phyloP scores from a whole-genome alignment of 2,113 vertebrate species.

The Clarias macrocephalus region DNA sequence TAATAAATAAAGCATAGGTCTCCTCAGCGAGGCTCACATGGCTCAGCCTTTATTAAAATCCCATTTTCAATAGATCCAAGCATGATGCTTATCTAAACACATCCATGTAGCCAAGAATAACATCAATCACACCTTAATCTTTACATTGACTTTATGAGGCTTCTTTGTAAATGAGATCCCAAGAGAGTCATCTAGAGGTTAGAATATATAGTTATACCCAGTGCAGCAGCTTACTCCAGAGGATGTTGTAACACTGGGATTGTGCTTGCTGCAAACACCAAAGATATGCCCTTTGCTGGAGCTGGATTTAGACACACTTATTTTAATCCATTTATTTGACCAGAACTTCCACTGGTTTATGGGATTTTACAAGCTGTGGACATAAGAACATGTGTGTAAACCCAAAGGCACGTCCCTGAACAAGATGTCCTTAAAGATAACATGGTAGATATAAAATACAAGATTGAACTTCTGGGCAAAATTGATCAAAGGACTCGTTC shows the following conservation, averaged over 20 bases:
- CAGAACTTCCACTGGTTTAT: background rate
- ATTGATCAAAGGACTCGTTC: background rate
- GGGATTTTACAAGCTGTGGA: background rate
- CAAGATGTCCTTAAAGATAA: background rate
- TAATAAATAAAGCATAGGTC: background rate
- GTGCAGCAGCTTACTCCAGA: slow-evolving; percentile 1
- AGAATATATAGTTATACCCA: background rate
- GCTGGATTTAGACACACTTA: background rate
- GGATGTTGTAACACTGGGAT: slow-evolving; percentile 29
- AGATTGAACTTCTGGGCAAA: background rate
- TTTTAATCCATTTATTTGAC: background rate
- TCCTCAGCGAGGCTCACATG: background rate
- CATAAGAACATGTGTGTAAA: background rate
- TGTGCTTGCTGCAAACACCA: background rate
- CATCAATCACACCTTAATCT: background rate
- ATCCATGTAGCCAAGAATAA: background rate
- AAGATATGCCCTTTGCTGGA: background rate
- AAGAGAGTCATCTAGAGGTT: background rate
- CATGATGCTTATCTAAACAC: background rate
- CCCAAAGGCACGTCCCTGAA: background rate
- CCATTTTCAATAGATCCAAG: background rate
- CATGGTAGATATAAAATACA: background rate
- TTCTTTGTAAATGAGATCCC: slow-evolving; percentile 38
- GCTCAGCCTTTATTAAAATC: background rate
- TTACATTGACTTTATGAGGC: slow-evolving; percentile 10